These are phyloP conservation scores for Malurus melanocephalus DNA, from an alignment of 2,113 vertebrate genomes.

Conservation along the genomic window DNA sequence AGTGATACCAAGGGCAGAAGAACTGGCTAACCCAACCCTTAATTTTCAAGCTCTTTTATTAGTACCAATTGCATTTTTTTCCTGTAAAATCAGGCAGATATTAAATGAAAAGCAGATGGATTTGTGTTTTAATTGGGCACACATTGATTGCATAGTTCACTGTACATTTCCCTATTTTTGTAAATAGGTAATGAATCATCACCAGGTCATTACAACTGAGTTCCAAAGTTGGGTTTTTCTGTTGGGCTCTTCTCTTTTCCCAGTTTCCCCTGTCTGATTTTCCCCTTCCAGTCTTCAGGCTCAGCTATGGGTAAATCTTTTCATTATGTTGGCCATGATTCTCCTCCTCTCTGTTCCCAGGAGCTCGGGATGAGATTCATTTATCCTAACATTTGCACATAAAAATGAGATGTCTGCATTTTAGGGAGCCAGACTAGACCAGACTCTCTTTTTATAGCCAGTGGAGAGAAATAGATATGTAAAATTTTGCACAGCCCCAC, in stretches of 20 bases:
- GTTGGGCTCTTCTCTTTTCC: neutral
- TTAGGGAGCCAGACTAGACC: neutral
- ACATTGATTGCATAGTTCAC: neutral
- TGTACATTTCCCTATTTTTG: slow-evolving; percentile 12
- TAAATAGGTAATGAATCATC: slow-evolving; percentile 1
- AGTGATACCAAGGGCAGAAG: neutral
- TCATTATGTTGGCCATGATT: neutral
- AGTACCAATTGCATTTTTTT: neutral
- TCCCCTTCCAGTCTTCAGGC: neutral
- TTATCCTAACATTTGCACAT: slow-evolving; percentile 44
- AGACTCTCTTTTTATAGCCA: neutral
- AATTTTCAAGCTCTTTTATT: neutral
- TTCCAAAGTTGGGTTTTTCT: neutral
- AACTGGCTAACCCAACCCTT: neutral
- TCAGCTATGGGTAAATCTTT: neutral
- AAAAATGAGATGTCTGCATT: slow-evolving; percentile 29
- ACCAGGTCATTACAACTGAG: neutral
- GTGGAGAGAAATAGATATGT: slow-evolving; percentile 25
- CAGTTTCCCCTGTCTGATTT: neutral
- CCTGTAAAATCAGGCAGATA: neutral
- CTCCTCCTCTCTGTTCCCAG: neutral
- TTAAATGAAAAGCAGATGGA: neutral
- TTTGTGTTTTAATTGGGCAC: neutral
- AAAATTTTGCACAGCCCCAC: neutral
- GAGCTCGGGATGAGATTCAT: neutral